These are phyloP conservation scores for Silurus asotus DNA, from an alignment of 2,113 vertebrate species.

Conservation along the genomic window DNA sequence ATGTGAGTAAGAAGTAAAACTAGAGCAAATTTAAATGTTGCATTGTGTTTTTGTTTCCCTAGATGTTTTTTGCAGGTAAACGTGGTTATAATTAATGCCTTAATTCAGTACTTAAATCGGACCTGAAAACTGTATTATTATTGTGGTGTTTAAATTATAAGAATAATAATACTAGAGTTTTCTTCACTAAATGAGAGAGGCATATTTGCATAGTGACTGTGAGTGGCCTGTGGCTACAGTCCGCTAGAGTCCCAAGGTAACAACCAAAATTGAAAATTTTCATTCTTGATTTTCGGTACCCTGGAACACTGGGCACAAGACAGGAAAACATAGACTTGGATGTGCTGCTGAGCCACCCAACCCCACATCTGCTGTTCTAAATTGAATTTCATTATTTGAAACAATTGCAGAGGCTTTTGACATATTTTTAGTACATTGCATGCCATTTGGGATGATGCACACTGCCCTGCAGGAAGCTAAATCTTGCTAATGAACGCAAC, in stretches of 20 bases:
- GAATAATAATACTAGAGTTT: not conserved
- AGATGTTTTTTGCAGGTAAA: not conserved
- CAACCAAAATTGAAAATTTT: not conserved
- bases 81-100: not conserved
- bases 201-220: not conserved
- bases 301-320: not conserved
- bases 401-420: not conserved
- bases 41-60: not conserved
- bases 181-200: not conserved
- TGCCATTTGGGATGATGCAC: not conserved
- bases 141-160: not conserved
- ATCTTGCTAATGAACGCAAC: not conserved
- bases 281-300: not conserved
- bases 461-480: not conserved
- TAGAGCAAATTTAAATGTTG: not conserved
- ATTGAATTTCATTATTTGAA: not conserved
- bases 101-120: not conserved
- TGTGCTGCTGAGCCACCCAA: not conserved
- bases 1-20: not conserved
- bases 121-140: not conserved
- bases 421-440: not conserved
- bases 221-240: not conserved
- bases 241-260: not conserved
- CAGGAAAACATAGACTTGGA: not conserved
- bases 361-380: not conserved